These are phyloP conservation scores for Diachasmimorpha longicaudata DNA, from an alignment of 1,140 invertebrate species.

Conservation along the genomic window DNA sequence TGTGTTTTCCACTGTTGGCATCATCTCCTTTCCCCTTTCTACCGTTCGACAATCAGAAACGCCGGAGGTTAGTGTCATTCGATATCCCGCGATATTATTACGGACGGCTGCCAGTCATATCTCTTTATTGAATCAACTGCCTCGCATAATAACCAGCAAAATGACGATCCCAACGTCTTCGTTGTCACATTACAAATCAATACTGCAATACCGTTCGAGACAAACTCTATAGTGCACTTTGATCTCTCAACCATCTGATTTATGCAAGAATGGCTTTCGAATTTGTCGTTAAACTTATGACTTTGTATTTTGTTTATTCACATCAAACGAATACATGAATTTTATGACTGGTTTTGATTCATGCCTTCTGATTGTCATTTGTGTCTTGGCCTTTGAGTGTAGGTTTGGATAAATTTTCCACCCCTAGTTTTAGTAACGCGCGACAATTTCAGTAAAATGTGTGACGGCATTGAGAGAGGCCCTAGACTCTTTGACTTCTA, in stretches of 20 bases:
- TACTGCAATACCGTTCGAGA: background rate
- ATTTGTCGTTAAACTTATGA: too few relatives aligned
- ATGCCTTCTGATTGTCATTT: background rate
- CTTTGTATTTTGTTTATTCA: too few relatives aligned
- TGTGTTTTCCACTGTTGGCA: background rate
- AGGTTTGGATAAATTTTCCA: background rate
- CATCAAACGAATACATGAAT: too few relatives aligned
- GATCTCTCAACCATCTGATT: background rate
- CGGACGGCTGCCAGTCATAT: background rate
- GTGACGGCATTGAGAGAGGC: conserved; percentile 39
- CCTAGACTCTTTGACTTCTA: conserved; percentile 47
- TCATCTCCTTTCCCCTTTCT: background rate
- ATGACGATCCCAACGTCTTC: background rate
- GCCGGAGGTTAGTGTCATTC: background rate
- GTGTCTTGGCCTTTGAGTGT: background rate
- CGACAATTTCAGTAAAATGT: conserved; percentile 56
- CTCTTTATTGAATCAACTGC: background rate
- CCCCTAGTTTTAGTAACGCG: background rate
- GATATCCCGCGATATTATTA: background rate
- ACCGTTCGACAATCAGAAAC: background rate
- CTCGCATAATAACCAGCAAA: background rate
- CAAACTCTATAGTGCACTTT: background rate
- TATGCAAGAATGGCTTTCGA: too few relatives aligned
- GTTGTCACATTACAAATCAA: conserved; percentile 3
- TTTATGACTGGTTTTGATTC: too few relatives aligned